Percentiles rank a stretch among this genome's conserved stretches.
Conservation (phyloP, 2,113 vertebrate genomes). For the Austrofundulus limnaeus region DNA sequence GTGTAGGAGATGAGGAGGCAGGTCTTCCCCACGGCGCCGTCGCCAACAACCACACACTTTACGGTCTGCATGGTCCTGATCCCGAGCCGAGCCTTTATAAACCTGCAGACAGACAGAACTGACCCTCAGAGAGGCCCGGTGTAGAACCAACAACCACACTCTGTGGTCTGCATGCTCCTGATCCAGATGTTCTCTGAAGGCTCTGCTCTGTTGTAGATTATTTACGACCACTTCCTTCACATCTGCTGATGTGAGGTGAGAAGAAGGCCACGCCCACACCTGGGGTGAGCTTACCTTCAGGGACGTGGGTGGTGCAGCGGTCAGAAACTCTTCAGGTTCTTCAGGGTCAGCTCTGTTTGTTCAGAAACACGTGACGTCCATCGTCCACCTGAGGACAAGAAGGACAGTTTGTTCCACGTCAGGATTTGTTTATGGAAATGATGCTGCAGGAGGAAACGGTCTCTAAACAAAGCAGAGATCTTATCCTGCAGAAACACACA, state of each 20-base stretch:
- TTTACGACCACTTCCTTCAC: too few relatives aligned
- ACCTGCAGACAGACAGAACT: conserved; percentile 32
- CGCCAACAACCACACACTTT: conserved; percentile 92
- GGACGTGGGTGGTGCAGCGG: conserved; percentile 1
- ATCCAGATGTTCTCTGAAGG: too few relatives aligned
- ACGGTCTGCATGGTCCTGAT: conserved; percentile 86
- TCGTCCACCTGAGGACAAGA: conserved; percentile 31
- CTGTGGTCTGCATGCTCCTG: too few relatives aligned
- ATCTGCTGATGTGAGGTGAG: too few relatives aligned
- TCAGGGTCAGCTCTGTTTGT: conserved; percentile 35
- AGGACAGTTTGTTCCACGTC: not conserved
- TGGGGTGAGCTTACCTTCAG: conserved; percentile 11
- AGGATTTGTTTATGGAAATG: conserved; percentile 67
- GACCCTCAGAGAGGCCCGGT: not conserved
- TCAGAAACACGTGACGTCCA: conserved; percentile 52
- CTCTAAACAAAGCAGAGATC: conserved; percentile 58
- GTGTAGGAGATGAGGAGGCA: conserved; percentile 94
- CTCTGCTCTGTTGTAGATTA: too few relatives aligned
- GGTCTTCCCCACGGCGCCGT: conserved; percentile 92
- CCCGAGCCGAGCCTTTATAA: conserved; percentile 15
- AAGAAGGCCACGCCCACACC: not conserved
- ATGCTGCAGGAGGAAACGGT: conserved; percentile 44
- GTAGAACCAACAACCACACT: too few relatives aligned
- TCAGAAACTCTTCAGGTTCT: conserved; percentile 16
- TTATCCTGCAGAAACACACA: conserved; percentile 39